These are phyloP conservation scores for Calameuta pallipes DNA, from an alignment of 2,888 invertebrate species.

Conservation along the genomic window DNA sequence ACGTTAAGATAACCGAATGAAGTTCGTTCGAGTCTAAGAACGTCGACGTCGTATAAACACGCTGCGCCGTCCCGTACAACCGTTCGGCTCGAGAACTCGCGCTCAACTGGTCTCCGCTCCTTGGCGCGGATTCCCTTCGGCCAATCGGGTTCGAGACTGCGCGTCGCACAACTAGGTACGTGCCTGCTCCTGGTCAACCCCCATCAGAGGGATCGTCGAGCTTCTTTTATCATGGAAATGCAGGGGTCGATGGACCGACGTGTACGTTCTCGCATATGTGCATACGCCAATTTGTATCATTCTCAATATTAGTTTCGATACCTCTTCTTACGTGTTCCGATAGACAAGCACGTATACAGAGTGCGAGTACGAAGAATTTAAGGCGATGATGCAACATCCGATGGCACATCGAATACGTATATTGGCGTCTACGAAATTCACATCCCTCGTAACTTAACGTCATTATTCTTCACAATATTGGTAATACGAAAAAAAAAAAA, in stretches of 20 bases:
- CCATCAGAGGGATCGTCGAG: constrained; percentile 5
- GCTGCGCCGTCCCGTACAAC: constrained; percentile 40
- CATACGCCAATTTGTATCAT: not conserved
- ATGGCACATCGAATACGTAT: not conserved
- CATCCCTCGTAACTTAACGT: not conserved
- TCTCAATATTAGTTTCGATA: not conserved
- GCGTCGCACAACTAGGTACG: constrained; percentile 44
- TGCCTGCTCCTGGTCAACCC: constrained; percentile 7
- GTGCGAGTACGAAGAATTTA: not conserved
- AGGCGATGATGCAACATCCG: not conserved
- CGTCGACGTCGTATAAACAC: not conserved
- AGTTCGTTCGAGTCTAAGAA: not conserved
- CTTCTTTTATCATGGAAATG: constrained; percentile 27
- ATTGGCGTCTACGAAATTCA: not conserved
- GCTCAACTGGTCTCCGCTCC: constrained; percentile 62
- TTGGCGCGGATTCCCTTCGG: constrained; percentile 55
- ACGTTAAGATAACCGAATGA: not conserved
- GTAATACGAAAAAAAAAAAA: not conserved
- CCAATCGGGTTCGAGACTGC: constrained; percentile 59
- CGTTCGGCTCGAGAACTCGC: constrained; percentile 61
- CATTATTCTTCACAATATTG: not conserved
- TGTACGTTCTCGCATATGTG: constrained; percentile 5
- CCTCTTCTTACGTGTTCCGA: not conserved
- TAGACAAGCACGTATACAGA: not conserved
- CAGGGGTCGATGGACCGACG: constrained; percentile 11